Evolutionary conservation across 1,140 invertebrate genomes (phyloP), one percentile per base, ranked within the genome.

Genomic region (Diorhabda elongata): DNA sequence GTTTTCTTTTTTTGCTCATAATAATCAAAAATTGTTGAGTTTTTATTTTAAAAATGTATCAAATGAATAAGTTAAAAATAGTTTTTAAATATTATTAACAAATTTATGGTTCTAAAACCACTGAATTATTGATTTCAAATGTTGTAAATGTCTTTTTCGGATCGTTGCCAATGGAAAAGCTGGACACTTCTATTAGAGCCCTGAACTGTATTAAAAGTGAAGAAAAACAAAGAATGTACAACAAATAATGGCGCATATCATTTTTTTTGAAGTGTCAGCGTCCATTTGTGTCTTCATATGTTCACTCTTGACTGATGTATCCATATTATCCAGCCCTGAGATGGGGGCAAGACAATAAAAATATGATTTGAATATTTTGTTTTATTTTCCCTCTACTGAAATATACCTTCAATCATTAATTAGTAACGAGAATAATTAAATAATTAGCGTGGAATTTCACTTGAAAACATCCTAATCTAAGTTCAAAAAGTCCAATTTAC

Each of bases 241-340:
- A 71, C 62, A 66, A 68, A 75, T 65, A 73, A 70, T 70, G 74
- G 73, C 71, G 74, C 75, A 76, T 76, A 76, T 76, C 73, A 76
- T 71, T 71, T 52, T 26, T 73, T 72, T 77, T 68, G 73, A 74
- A 72, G 68, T 67, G 72, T 68, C 67, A 73, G 69, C 66, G 77
- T 78, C 76, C 77, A 77, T 78, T 75, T 78, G 75, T 76, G 76
- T 78, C 76, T 76, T 75, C 69, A 78, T 73, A 76, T 72, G 73
- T 78, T 78, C 75, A 78, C 77, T 77, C 71, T 76, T 76, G 77
- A 78, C 77, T 78, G 77, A 78, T 77, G 76, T 78, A 76, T 77
- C 77, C 75, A 73, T 76, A 77, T 75, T 76, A 78, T 73, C 75
- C 76, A 78, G 74, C 74, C 76, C 77, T 72, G 66, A 57, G 44